These are phyloP conservation scores for Bugulina stolonifera DNA, from an alignment of 2,888 invertebrate species.

Conservation along the genomic window DNA sequence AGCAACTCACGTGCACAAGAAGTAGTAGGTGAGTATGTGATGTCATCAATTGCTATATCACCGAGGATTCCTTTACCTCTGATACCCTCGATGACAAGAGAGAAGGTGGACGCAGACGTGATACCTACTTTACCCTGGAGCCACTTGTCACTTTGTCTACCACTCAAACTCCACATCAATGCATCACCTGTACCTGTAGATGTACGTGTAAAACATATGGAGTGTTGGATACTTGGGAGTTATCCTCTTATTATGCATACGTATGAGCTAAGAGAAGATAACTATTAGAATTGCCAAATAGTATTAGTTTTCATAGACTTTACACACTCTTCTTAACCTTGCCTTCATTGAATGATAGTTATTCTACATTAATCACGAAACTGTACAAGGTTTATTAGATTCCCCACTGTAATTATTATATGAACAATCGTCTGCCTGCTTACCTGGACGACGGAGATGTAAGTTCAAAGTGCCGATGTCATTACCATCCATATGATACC, in stretches of 20 bases:
- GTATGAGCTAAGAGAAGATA: no score
- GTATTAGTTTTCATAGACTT: no score
- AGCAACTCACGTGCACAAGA: slow-evolving; percentile 29
- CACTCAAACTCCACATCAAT: slow-evolving; percentile 52
- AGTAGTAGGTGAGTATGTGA: slow-evolving; percentile 33
- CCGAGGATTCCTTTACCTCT: slow-evolving; percentile 34
- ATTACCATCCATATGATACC: slow-evolving; percentile 44
- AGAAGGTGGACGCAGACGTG: slow-evolving; percentile 29
- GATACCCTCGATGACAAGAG: slow-evolving; percentile 33
- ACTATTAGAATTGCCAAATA: no score
- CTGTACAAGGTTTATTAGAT: no score
- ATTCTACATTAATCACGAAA: no score
- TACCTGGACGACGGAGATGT: not conserved
- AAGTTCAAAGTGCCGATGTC: slow-evolving; percentile 21
- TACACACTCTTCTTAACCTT: no score
- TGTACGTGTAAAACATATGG: no score
- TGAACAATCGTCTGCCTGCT: no score
- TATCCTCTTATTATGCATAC: no score
- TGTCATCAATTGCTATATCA: slow-evolving; percentile 47
- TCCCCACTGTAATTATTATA: no score
- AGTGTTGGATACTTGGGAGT: no score
- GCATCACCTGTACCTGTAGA: slow-evolving; percentile 8
- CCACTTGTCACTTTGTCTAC: slow-evolving; percentile 70
- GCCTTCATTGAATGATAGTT: no score
- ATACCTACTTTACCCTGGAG: slow-evolving; percentile 54